Percentiles rank a stretch among this genome's conserved stretches.
Evolutionary conservation across 2,113 vertebrate genomes (phyloP).

Genomic region (Cochlearius cochlearius): DNA sequence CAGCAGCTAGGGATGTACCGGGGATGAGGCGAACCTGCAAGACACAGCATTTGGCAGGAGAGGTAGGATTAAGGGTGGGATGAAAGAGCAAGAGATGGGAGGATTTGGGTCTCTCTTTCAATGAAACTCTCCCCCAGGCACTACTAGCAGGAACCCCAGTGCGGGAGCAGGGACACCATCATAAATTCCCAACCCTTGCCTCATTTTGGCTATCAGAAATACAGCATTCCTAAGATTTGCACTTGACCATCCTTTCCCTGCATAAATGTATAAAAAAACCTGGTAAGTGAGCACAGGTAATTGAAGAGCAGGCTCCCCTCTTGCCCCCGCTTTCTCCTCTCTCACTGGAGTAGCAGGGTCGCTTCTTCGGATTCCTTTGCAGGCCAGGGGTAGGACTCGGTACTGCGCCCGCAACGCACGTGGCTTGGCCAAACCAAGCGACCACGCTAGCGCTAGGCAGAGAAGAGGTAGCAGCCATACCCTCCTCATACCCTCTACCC

Average conservation of each 20-base stretch:
- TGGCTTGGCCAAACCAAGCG: neutral
- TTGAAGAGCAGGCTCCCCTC: neutral
- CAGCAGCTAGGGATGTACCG: neutral
- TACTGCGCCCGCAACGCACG: accelerated
- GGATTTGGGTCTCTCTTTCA: neutral
- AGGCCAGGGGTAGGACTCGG: accelerated
- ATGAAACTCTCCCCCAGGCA: neutral
- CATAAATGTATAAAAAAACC: neutral
- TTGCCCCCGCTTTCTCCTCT: neutral
- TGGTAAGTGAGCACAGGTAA: neutral
- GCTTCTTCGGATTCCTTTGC: neutral
- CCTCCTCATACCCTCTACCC: accelerated
- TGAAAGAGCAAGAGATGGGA: neutral
- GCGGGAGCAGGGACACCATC: neutral
- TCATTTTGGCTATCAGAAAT: neutral
- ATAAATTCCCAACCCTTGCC: neutral
- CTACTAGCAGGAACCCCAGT: accelerated
- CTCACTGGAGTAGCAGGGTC: neutral
- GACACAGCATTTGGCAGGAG: neutral
- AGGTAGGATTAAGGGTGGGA: neutral
- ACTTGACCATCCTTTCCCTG: neutral
- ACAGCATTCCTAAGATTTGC: neutral
- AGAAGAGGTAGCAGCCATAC: accelerated
- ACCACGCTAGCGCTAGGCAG: accelerated
- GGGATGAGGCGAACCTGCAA: neutral